Evolutionary conservation across 2,113 vertebrate species (phyloP), one percentile per base, ranked within the genome.

Genomic region (Chamaetylas fuelleborni): DNA sequence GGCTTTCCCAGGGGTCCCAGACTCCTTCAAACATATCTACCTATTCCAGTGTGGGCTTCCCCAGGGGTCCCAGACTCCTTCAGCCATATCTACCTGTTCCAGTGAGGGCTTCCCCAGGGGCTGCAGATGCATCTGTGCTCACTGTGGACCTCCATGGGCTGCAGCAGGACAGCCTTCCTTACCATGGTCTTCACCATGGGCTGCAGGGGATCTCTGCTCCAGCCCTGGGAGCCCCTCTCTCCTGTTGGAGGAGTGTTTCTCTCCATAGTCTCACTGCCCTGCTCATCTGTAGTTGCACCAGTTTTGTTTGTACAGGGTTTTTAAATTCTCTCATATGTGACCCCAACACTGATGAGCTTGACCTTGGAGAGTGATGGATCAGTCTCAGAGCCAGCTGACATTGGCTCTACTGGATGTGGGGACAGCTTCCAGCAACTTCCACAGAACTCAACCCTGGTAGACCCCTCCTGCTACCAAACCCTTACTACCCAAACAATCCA

Each of bases 221-320:
- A 4, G 22, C 2, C 7, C 42, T 24, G 43, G 43, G 11, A 64
- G 12, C 11, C 12, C 4, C 9, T 53, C 9, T 18, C 28, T 33
- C 1, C 1, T 66, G 26, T 19, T 36, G 50, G 62, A 31, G 25
- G 40, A 56, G 28, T 45, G 4, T 34, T 90, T 14, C 19, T n/a
- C 31, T 42, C 25, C 9, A 18, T 6, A 14, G 8, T 23, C 19
- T 40, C 34, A n/a, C 40, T 57, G 9, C 8, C 24, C 12, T 69
- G 5, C 43, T 15, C 0, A 0, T 12, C 47, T 54, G 25, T 19
- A 23, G 2, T 28, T 50, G 14, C 4, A 9, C 5, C 7, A 8
- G 1, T 40, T 54, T n/a, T 69, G 29, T 14, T 70, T 50, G 5
- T 26, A 12, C 17, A 34, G 12, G 9, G 4, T 9, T 51, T 18